These are phyloP conservation scores for Sialis fuliginosa DNA, from an alignment of 2,888 invertebrate species.

Conservation along the genomic window DNA sequence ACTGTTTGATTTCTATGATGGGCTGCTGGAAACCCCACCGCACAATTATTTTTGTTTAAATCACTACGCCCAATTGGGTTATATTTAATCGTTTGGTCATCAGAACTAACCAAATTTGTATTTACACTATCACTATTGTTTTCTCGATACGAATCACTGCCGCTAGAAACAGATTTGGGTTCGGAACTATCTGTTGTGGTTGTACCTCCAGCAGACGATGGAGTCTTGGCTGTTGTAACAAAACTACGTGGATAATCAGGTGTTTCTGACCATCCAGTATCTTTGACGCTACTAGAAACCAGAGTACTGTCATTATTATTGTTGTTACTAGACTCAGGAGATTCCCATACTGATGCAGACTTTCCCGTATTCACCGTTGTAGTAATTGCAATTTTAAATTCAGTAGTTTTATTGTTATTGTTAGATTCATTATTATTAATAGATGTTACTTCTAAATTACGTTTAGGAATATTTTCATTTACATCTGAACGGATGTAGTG, in stretches of 20 bases:
- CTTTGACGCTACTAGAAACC: background rate
- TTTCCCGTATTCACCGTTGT: background rate
- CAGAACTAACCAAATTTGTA: too few species aligned
- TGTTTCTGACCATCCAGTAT: background rate
- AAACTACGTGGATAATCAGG: constrained; percentile 1
- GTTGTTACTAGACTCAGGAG: background rate
- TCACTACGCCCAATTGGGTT: too few species aligned
- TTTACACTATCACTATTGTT: too few species aligned
- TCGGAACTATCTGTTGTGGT: background rate
- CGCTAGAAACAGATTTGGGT: background rate
- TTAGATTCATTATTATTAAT: background rate
- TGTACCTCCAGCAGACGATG: background rate
- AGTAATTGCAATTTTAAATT: background rate
- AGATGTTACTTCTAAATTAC: background rate
- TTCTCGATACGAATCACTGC: too few species aligned
- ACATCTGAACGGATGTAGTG: background rate
- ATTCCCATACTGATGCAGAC: background rate
- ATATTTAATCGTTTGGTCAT: too few species aligned
- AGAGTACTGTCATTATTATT: background rate
- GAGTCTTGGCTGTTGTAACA: constrained; percentile 1
- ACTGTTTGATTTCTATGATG: too few species aligned
- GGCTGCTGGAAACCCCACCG: too few species aligned
- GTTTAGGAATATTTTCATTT: background rate
- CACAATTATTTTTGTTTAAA: too few species aligned
- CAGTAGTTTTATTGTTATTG: background rate